Evolutionary conservation across 2,113 vertebrate species (phyloP), one percentile per base, ranked within the genome.

Genomic region (Psittacara wagleri): DNA sequence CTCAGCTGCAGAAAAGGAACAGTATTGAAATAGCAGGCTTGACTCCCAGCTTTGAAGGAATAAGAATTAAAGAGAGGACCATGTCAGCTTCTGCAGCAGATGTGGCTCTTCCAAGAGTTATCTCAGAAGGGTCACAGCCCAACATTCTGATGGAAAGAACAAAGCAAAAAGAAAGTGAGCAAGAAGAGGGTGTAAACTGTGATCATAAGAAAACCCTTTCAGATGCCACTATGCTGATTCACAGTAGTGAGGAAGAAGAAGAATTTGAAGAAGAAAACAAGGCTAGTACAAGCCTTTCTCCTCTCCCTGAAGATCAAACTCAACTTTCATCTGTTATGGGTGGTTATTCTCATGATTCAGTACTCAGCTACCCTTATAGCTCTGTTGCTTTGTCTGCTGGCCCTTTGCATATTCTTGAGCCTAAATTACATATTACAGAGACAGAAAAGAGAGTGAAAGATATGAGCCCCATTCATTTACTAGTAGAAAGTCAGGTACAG

Each of bases 201-300:
- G 98, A 98, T 44, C 99, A 99, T 94, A 99, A 99, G 90, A 99
- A 99, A 92, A 99, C 99, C 5, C 98, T 99, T 20, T 99, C 99
- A 0, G 99, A 99, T 28, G 99, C 99, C 90, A 99, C 99, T 70
- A 99, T 99, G 99, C 98, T 99, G 88, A 99, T 99, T 72, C 99
- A 99, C 95, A 99, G 99, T 86, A 99, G 99, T 2, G 99, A 98
- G 19, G 99, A 99, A 57, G 99, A 99, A 28, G 99, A 99, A 67
- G 99, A 99, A 85, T 94, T 92, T 37, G 98, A 99, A 63, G 99
- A 99, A 70, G 98, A 99, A 4, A 81, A 92, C 13, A 98, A 97
- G 13, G 87, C 98, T 14, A 96, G 90, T 82, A 97, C 97, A 11
- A 95, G 97, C 2, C 98, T 98, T 49, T 97, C 98, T 44, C 98